Conservation (phyloP, 2,113 vertebrate species). For the Eudyptes chrysolophus region DNA sequence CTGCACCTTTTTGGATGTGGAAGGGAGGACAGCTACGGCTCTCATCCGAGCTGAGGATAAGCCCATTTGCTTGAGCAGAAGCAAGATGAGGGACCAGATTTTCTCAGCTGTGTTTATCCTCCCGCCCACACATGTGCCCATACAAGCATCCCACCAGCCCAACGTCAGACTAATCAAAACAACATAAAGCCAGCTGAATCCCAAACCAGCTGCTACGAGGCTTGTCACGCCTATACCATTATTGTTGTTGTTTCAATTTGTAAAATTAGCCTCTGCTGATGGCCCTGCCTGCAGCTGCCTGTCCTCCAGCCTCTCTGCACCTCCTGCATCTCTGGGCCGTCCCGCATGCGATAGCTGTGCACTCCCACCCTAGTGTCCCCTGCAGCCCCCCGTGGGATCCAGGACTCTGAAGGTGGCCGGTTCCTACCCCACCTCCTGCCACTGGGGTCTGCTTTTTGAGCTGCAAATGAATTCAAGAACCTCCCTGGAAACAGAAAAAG, state of each 20-base stretch:
- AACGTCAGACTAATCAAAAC: slow-evolving; percentile 12
- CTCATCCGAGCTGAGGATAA: neutral
- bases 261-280: neutral
- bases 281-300: neutral
- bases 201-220: neutral
- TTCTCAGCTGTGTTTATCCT: slow-evolving; percentile 59
- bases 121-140: neutral
- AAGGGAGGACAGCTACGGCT: neutral
- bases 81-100: slow-evolving; percentile 7
- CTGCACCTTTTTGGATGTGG: neutral
- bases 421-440: neutral
- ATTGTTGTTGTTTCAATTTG: neutral
- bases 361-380: fast-evolving
- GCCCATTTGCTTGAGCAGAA: neutral
- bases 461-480: neutral
- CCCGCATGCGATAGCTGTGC: fast-evolving
- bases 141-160: neutral
- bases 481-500: neutral
- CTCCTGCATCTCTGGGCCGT: fast-evolving
- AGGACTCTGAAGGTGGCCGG: neutral
- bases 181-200: neutral
- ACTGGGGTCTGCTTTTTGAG: neutral
- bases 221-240: neutral
- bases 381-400: fast-evolving
- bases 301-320: neutral